Conservation (phyloP, 2,113 vertebrate genomes). For the Prolemur simus region DNA sequence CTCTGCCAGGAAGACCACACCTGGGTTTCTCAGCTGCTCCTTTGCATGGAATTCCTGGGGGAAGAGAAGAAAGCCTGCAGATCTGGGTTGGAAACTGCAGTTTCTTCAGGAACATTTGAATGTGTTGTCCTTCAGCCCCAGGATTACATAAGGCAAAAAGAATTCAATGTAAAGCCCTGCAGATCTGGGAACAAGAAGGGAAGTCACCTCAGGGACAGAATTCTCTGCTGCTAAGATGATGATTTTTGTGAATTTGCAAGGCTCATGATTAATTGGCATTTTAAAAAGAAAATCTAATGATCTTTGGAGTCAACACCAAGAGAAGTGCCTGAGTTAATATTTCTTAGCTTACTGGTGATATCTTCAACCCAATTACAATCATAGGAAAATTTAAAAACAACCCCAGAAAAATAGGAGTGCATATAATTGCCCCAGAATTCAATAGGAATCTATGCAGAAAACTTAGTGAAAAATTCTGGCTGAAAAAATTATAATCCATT, state of each 20-base stretch:
- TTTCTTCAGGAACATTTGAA: neutral
- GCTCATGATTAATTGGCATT: constrained; percentile 77
- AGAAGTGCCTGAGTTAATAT: constrained; percentile 63
- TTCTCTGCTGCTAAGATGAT: constrained; percentile 63
- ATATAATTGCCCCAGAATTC: constrained; percentile 30
- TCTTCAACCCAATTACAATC: constrained; percentile 66
- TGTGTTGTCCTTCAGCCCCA: neutral
- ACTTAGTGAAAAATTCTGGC: neutral
- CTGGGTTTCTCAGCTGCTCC: neutral
- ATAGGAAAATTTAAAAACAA: constrained; percentile 64
- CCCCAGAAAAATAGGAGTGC: constrained; percentile 39
- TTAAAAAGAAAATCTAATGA: constrained; percentile 76
- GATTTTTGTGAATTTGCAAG: constrained; percentile 70
- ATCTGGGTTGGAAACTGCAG: neutral
- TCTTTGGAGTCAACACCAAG: constrained; percentile 73
- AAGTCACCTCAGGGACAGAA: constrained; percentile 51
- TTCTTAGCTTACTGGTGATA: constrained; percentile 63
- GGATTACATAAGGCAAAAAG: neutral
- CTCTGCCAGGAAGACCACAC: neutral
- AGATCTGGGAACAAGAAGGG: neutral
- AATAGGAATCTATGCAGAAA: constrained; percentile 53
- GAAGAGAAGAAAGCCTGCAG: neutral
- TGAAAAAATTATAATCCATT: neutral
- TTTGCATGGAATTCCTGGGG: rapidly evolving
- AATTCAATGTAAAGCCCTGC: neutral